Base-by-base conservation (phyloP, 1,140 invertebrate species). In the Harlomillsia oculata region DNA sequence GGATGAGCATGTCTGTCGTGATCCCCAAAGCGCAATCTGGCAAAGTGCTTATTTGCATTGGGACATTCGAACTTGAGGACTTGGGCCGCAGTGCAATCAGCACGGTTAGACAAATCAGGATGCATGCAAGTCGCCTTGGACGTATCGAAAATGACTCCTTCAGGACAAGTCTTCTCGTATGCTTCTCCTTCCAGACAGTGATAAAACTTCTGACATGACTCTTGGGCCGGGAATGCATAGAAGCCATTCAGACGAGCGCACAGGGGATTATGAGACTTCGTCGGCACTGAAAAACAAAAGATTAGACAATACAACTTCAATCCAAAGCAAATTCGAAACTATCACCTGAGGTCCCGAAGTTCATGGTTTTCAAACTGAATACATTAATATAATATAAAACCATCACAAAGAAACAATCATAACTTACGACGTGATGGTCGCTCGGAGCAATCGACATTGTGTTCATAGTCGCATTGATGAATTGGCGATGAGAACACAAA, bases 101-200 rank as follows among this genome's bases (percentile, higher is more conserved):
- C 32, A 8, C 66, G 28, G 25, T 55, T 32, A n/a, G 63, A 46
- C 14, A 59, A 23, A 39, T 65, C 66, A 25, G 66, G 63, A 56
- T 67, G 66, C 5, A 67, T 56, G 63, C 72, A 72, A 25, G 68
- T 63, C 8, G 69, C 68, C 9, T 60, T 62, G 25, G 57, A 61
- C 13, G 67, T 63, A 23, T 71, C 68, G 56, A 71, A 75, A 21
- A 74, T 68, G 13, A 75, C 66, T 18, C 73, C 74, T 18, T 72
- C 70, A 4, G 72, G 69, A 63, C 74, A 75, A n/a, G 63, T 65
- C 25, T 70, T 69, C 11, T 65, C 63, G 41, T 65, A 62, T 9
- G 56, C 59, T 14, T 28, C 16, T 18, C 63, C 63, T 32, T 59
- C 56, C n/a, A 61, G 41, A 30, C 72, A 73, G 51, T 70, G 68